Evolutionary conservation across 2,113 vertebrate genomes (phyloP).

Genomic region (Podarcis muralis): DNA sequence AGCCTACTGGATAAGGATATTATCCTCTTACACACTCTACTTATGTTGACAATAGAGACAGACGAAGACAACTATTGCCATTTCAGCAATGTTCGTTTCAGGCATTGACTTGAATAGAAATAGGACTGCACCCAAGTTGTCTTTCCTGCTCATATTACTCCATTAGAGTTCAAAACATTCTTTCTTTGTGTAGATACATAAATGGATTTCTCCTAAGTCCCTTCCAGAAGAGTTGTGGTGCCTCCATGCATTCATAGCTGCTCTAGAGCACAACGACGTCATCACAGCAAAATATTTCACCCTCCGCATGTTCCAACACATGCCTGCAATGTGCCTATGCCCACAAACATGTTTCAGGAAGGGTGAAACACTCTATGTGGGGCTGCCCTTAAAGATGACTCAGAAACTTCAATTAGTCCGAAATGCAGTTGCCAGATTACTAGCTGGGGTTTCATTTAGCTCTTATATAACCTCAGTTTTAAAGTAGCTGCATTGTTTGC

Average conservation of each 20-base stretch:
- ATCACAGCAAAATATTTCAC: too few relatives aligned
- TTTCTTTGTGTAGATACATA: neutral
- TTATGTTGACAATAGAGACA: slow-evolving; percentile 20
- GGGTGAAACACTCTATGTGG: too few relatives aligned
- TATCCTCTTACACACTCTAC: neutral
- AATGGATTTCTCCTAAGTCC: slow-evolving; percentile 1
- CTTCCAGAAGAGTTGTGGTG: neutral
- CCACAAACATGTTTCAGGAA: neutral
- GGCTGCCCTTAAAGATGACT: too few relatives aligned
- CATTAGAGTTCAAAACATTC: slow-evolving; percentile 13
- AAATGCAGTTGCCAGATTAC: too few relatives aligned
- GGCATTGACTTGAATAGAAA: neutral
- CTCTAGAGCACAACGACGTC: too few relatives aligned
- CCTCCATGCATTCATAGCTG: too few relatives aligned
- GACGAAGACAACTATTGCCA: neutral
- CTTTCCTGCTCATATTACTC: slow-evolving; percentile 8
- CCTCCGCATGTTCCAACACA: neutral
- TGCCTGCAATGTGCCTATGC: neutral
- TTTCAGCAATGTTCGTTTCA: slow-evolving; percentile 18
- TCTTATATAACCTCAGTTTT: too few relatives aligned
- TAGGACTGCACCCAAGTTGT: neutral
- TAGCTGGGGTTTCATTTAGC: too few relatives aligned
- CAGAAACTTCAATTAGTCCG: too few relatives aligned
- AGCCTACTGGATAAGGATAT: slow-evolving; percentile 34
- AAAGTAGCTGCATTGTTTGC: too few relatives aligned